phyloP scores from a whole-genome alignment of 2,113 vertebrate species.

The Periophthalmus modestus region DNA sequence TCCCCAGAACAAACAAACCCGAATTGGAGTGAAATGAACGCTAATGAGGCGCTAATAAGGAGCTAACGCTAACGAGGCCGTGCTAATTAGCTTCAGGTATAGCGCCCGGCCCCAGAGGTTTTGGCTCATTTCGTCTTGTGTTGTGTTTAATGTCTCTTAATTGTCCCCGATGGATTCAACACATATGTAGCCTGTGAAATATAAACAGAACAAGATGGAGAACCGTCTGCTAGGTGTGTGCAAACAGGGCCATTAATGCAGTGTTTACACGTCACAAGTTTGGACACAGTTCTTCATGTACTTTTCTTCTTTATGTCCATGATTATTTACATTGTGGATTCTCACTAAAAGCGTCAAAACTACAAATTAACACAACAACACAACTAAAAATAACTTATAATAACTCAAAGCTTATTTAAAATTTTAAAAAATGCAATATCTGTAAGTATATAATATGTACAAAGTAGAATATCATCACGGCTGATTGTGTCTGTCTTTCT shows the following conservation, averaged over 20 bases:
- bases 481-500: too few relatives aligned
- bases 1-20: slow-evolving; percentile 39
- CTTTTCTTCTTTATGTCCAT: too few relatives aligned
- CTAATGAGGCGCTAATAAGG: slow-evolving; percentile 69
- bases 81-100: slow-evolving; percentile 71
- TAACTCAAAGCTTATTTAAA: too few relatives aligned
- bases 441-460: too few relatives aligned
- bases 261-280: too few relatives aligned
- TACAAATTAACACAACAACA: too few relatives aligned
- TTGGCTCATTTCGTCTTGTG: background rate
- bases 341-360: too few relatives aligned
- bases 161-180: slow-evolving; percentile 5
- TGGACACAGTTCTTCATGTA: too few relatives aligned
- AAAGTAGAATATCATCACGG: too few relatives aligned
- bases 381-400: too few relatives aligned
- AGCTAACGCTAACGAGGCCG: slow-evolving; percentile 5
- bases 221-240: background rate
- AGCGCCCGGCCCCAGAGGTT: slow-evolving; percentile 44
- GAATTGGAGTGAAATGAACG: slow-evolving; percentile 48
- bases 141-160: background rate
- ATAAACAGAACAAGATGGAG: background rate
- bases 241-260: background rate
- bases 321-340: too few relatives aligned
- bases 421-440: too few relatives aligned
- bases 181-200: slow-evolving; percentile 7